Base-by-base conservation (phyloP, 2,113 vertebrate species). In the Emydura subglobosa region DNA sequence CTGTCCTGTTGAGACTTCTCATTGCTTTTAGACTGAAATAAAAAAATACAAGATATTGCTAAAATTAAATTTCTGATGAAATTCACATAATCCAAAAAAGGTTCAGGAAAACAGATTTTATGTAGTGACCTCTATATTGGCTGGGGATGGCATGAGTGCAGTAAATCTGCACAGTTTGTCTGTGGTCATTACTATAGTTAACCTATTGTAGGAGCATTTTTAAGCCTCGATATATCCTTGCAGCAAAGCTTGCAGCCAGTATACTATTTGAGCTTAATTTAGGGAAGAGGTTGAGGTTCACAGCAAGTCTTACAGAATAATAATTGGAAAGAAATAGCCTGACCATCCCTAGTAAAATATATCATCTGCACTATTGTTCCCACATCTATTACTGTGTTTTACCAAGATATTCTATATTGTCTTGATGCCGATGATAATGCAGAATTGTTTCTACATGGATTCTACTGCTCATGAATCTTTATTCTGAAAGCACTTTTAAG, bases 381-480 rank as follows among this genome's bases (percentile, higher is more conserved):
- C 24, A 76, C 21, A 61, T 5, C n/a, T 50, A 17, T 61, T 53
- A 24, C 31, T 54, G 55, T 9, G 13, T 92, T 96, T 92, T 57
- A 79, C 84, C 54, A 27, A 3, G 72, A 31, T 78, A 59, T 44
- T 76, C 34, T 54, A 10, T 55, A 34, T 51, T 68, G 31, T 51
- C 39, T 93, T 96, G 91, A 89, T 85, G 22, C 27, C 83, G 76
- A 59, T 94, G 83, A 57, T 94, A 94, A 88, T 86, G 54, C 82
- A 96, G 59, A 97, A 83, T 53, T 86, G 12, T 82, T 90, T 94
- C 83, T 92, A 2, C 86, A 92, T 31, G 87, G 6, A 90, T 97
- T 94, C 85, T 91, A 85, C 59, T 95, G 72, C 34, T 65, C 78
- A 83, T 92, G 83, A 89, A 88, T 96, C n/a, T 54, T 49, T 87